Percentiles rank a stretch among this genome's conserved stretches.
Conservation (phyloP, 2,888 invertebrate genomes). For the Dione juno region DNA sequence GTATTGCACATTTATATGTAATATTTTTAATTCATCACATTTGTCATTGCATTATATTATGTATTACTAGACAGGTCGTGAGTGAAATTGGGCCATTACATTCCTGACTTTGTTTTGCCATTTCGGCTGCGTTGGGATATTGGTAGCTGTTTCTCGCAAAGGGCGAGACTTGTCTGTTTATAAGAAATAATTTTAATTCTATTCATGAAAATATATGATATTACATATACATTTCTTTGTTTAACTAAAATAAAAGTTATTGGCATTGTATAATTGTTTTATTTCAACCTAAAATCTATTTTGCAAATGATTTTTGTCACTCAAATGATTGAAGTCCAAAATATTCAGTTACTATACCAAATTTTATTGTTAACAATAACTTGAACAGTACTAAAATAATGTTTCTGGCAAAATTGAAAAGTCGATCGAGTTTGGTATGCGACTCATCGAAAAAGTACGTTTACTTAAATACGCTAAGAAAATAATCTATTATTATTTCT, state of each 20-base stretch:
- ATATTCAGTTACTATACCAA: no score
- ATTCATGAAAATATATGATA: conserved; percentile 73
- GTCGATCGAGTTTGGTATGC: no score
- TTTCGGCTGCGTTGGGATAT: conserved; percentile 69
- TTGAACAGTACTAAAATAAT: no score
- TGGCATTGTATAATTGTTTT: conserved; percentile 61
- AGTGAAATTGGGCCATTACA: conserved; percentile 64
- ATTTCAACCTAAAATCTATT: conserved; percentile 39
- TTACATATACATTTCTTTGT: conserved; percentile 77
- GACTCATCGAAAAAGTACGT: background rate
- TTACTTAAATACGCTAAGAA: no score
- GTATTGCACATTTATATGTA: conserved; percentile 20
- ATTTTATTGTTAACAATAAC: no score
- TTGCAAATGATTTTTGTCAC: no score
- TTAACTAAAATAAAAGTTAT: conserved; percentile 82
- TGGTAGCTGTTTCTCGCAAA: conserved; percentile 72
- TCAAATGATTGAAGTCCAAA: no score
- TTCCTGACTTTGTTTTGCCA: conserved; percentile 62
- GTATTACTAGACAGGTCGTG: conserved; percentile 7
- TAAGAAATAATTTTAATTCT: conserved; percentile 77
- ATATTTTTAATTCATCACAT: conserved; percentile 23
- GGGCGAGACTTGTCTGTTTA: conserved; percentile 71
- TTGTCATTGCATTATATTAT: conserved; percentile 24
- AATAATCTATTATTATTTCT: no score
- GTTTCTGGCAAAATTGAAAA: no score